Evolutionary conservation across 2,113 vertebrate genomes (phyloP), one percentile per base, ranked within the genome.

Genomic region (Nesogale talazaci): DNA sequence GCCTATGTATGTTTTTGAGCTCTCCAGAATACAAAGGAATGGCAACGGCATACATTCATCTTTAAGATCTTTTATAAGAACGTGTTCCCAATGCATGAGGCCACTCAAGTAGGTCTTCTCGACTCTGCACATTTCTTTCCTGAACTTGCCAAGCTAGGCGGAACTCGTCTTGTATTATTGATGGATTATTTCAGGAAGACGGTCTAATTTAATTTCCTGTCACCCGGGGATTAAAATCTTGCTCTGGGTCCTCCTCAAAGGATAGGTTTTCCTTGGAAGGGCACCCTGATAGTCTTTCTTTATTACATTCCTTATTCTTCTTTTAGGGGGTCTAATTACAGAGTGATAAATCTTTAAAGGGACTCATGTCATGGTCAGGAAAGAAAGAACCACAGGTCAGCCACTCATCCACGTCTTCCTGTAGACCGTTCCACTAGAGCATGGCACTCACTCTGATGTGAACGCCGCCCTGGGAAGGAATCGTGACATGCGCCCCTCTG

Each of bases 121-220:
- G 81, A 89, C 72, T 96, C 63, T 65, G 69, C 92, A 87, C 59
- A 85, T 84, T 90, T 94, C 79, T 93, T 89, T 83, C 78, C 93
- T 96, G 89, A 67, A 86, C 77, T 85, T 65, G 87, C 31, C 4
- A 1, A n/a, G 85, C 57, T 89, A 61, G 19, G 75, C 27, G 22
- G 40, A 83, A 90, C 70, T 69, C 46, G 76, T 85, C 84, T 82
- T 40, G 36, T 42, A 38, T 56, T 92, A 88, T 2, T 84, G 42
- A 92, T 10, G 10, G 29, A 92, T 88, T 74, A 94, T 56, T 76
- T 82, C 79, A 88, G 96, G 93, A 96, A 95, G 87, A 94, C 82
- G 36, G 56, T 88, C 88, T 85, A 89, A 94, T 89, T 91, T 87
- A 94, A 89, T 93, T 95, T 93, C 87, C 94, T 88, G 88, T 67